Conservation (phyloP, 2,888 invertebrate species). For the Diarsia brunnea region DNA sequence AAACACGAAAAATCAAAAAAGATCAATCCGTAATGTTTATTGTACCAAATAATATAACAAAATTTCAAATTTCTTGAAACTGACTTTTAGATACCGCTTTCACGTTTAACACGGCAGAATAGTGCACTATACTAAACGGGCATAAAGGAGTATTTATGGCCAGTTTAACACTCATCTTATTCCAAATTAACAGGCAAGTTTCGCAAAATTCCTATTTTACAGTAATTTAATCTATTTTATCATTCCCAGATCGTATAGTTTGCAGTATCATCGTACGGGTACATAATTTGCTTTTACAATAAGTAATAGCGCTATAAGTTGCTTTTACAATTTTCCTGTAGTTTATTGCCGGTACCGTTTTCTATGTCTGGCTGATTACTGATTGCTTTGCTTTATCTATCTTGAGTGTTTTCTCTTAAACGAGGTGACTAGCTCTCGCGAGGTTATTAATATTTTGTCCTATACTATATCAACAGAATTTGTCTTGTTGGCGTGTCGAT, state of each 20-base stretch:
- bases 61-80: too few species aligned
- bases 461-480: too few species aligned
- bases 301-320: conserved; percentile 18
- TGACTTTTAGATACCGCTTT: too few species aligned
- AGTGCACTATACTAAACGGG: neutral
- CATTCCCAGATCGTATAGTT: conserved; percentile 10
- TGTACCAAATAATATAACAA: too few species aligned
- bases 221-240: conserved; percentile 21
- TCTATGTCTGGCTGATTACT: conserved; percentile 40
- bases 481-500: too few species aligned
- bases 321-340: conserved; percentile 44
- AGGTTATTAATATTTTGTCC: neutral
- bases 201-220: conserved; percentile 7
- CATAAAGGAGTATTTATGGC: neutral
- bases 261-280: conserved; percentile 8
- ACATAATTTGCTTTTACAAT: conserved; percentile 46
- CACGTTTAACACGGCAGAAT: too few species aligned
- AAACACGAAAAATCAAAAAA: too few species aligned
- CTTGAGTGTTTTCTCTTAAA: conserved; percentile 39
- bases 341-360: conserved; percentile 40
- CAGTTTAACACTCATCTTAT: neutral
- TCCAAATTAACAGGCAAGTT: neutral
- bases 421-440: neutral
- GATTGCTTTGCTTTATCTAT: conserved; percentile 21
- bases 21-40: too few species aligned